Conservation (phyloP, 35 echinoderm and acorn worm genomes). For the Ptychodera flava region DNA sequence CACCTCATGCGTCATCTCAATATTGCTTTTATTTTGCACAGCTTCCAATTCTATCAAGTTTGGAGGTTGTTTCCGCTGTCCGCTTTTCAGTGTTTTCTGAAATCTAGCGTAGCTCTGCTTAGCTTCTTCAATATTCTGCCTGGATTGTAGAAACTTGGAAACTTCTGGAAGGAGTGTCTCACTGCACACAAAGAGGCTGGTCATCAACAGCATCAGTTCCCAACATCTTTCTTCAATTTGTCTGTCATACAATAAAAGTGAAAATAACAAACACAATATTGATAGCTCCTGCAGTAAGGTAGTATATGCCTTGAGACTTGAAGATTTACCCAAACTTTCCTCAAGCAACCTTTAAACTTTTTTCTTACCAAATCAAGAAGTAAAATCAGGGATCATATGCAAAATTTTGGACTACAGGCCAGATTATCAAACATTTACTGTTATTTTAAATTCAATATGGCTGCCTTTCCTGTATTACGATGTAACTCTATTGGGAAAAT, state of each 20-base stretch:
- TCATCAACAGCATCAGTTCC: slow-evolving; percentile 43
- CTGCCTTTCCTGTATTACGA: too few species aligned
- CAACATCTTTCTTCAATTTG: slow-evolving; percentile 16
- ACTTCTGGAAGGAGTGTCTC: slow-evolving; percentile 5
- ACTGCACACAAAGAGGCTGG: slow-evolving; percentile 11
- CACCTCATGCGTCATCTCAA: neutral
- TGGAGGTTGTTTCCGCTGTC: slow-evolving; percentile 28
- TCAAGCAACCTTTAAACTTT: slow-evolving; percentile 4
- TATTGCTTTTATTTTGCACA: neutral
- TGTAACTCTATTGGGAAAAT: too few species aligned
- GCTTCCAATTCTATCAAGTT: slow-evolving; percentile 22
- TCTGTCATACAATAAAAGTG: slow-evolving; percentile 8
- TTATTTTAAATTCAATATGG: too few species aligned
- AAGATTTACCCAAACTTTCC: neutral
- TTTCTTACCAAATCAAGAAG: too few species aligned
- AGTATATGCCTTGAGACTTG: too few species aligned
- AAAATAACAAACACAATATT: too few species aligned
- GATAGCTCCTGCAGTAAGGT: too few species aligned
- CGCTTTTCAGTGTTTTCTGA: neutral
- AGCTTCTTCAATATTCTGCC: slow-evolving; percentile 11
- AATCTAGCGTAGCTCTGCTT: slow-evolving; percentile 5
- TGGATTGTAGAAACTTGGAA: slow-evolving; percentile 19
- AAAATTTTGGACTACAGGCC: neutral
- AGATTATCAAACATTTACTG: too few species aligned
- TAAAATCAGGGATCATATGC: neutral